Conservation (phyloP, 2,888 invertebrate genomes). For the Nowickia ferox region DNA sequence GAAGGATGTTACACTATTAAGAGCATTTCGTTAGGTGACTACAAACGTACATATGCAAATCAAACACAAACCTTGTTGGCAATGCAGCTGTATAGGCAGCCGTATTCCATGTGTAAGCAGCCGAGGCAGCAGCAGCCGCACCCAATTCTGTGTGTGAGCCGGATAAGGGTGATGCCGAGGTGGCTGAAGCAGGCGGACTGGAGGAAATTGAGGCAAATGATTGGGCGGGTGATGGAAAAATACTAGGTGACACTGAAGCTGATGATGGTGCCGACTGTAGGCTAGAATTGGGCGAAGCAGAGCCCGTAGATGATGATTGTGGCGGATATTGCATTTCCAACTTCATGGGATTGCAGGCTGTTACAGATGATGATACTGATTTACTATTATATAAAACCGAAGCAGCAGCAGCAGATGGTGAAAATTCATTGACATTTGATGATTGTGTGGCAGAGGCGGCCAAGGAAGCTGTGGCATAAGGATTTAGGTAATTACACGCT, state of each 20-base stretch:
- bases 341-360: constrained; percentile 76
- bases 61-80: constrained; percentile 79
- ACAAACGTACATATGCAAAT: background rate
- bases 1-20: constrained; percentile 57
- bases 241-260: constrained; percentile 82
- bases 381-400: constrained; percentile 55
- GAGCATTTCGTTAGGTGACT: constrained; percentile 35
- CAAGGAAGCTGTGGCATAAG: constrained; percentile 76
- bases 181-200: constrained; percentile 76
- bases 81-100: constrained; percentile 72
- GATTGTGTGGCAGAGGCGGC: constrained; percentile 67
- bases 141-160: constrained; percentile 74
- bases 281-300: constrained; percentile 81
- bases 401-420: constrained; percentile 62
- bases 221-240: constrained; percentile 81
- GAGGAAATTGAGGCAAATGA: constrained; percentile 80
- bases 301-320: constrained; percentile 82
- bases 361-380: constrained; percentile 65
- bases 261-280: constrained; percentile 81
- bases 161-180: constrained; percentile 76
- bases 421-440: constrained; percentile 66
- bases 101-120: constrained; percentile 76
- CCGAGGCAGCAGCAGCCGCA: constrained; percentile 78
- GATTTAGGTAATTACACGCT: constrained; percentile 81
- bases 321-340: constrained; percentile 82